phyloP scores from a whole-genome alignment of 2,113 vertebrate species.

The Aspiorhynchus laticeps region DNA sequence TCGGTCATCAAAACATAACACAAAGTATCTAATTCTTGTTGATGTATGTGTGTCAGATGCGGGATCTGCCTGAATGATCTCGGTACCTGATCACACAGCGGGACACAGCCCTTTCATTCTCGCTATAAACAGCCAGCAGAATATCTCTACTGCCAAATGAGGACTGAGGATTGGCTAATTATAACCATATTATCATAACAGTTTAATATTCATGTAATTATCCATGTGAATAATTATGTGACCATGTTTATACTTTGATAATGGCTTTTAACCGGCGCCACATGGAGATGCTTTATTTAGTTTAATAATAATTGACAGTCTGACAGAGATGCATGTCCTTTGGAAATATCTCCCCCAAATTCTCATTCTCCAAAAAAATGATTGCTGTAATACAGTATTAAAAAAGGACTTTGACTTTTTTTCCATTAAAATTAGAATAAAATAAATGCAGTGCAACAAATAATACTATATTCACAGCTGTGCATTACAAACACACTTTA shows the following conservation, averaged over 20 bases:
- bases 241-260: slow-evolving; percentile 33
- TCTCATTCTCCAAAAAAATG: background rate
- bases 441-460: too few relatives aligned
- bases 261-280: slow-evolving; percentile 15
- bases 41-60: background rate
- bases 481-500: background rate
- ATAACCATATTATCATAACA: slow-evolving; percentile 38
- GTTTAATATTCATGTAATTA: slow-evolving; percentile 48
- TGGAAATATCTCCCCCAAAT: background rate
- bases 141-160: slow-evolving; percentile 15
- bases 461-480: background rate
- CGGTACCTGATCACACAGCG: slow-evolving; percentile 4
- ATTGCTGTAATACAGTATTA: background rate
- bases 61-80: slow-evolving; percentile 21
- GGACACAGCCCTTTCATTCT: slow-evolving; percentile 18
- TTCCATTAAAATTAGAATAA: background rate
- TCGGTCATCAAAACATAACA: background rate
- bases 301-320: background rate
- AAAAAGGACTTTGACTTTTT: too few relatives aligned
- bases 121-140: background rate
- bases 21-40: background rate
- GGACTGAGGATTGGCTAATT: slow-evolving; percentile 35
- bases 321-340: background rate
- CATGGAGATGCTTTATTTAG: slow-evolving; percentile 13
- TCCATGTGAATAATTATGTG: slow-evolving; percentile 33